Base-by-base conservation (phyloP, 2,888 invertebrate genomes). In the Ichneumoninae sp. region DNA sequence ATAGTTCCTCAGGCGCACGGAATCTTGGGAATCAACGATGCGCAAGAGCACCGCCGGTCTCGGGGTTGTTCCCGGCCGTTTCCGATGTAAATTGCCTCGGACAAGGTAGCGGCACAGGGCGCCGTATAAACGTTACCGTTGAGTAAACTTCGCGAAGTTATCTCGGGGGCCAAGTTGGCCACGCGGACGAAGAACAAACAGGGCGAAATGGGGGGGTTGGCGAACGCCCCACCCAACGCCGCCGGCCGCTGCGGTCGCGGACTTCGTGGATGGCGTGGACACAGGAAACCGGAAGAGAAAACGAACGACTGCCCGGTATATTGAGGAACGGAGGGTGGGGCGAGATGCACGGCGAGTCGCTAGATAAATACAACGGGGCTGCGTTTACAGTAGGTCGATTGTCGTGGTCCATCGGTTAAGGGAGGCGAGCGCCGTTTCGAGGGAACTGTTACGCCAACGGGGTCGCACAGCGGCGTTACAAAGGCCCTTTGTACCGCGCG, bases 81-180 rank as follows among this genome's bases (percentile, higher is more conserved):
- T 82, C 76, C 79, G 79, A 85, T 83, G 82, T 82, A 85, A 85
- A 85, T 85, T 85, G 76, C 80, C 66, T 85, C 79, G 76, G 63
- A 82, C 80, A 73, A 65, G 81, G 77, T 63, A 81, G 68, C 76
- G 60, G 57, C 54, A 40, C 69, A 30, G 66, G 71, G 47, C 65
- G 75, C 60, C 80, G 82, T 85, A 85, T 80, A 85, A 83, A 80
- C 82, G 82, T 82, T 85, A 82, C 82, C 82, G 76, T 85, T 82
- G 80, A 82, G 82, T 82, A 82, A 85, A 85, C 85, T 85, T 82
- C 63, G 80, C 76, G 73, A 73, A 85, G 85, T 85, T 85, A 85
- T 85, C 82, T 78, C 52, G 75, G 70, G 75, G 70, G 52, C 74
- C 70, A 85, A 85, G 81, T 81, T 73, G 47, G 76, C 75, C 63